phyloP scores from a whole-genome alignment of 2,888 invertebrate species.

The Helleia helle region DNA sequence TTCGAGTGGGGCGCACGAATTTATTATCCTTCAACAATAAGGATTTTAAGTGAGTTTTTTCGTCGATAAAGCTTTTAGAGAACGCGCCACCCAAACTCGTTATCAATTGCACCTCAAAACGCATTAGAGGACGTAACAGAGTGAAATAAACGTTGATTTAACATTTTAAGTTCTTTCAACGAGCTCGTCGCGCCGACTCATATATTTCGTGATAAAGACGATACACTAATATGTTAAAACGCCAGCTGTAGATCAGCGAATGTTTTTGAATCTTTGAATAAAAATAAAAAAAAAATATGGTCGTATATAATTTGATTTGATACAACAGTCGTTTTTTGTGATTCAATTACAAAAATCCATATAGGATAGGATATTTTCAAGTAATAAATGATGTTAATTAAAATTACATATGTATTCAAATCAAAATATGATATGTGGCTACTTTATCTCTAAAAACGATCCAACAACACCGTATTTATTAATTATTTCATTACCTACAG shows the following conservation, averaged over 20 bases:
- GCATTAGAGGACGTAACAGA: conserved; percentile 49
- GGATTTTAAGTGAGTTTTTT: conserved; percentile 27
- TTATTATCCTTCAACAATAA: conserved; percentile 20
- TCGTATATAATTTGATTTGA: too few relatives aligned
- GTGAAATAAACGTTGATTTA: conserved; percentile 53
- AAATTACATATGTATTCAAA: too few relatives aligned
- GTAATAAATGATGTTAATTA: too few relatives aligned
- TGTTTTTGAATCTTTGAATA: not conserved
- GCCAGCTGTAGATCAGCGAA: conserved; percentile 33
- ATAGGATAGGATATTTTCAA: too few relatives aligned
- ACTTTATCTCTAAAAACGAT: too few relatives aligned
- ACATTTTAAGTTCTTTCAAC: conserved; percentile 45
- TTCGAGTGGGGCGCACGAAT: conserved; percentile 7
- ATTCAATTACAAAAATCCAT: too few relatives aligned
- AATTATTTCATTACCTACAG: too few relatives aligned
- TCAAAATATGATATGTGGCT: too few relatives aligned
- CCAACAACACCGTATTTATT: too few relatives aligned
- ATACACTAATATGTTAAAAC: conserved; percentile 53
- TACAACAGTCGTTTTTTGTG: too few relatives aligned
- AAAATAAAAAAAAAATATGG: too few relatives aligned
- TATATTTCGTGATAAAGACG: conserved; percentile 62
- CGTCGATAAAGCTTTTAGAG: conserved; percentile 44
- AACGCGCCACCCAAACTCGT: conserved; percentile 56
- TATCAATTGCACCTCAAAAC: conserved; percentile 49
- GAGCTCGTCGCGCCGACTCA: conserved; percentile 42